Percentiles rank a stretch among this genome's conserved stretches.
Evolutionary conservation across 1,140 invertebrate species (phyloP).

Genomic region (Apis cerana): DNA sequence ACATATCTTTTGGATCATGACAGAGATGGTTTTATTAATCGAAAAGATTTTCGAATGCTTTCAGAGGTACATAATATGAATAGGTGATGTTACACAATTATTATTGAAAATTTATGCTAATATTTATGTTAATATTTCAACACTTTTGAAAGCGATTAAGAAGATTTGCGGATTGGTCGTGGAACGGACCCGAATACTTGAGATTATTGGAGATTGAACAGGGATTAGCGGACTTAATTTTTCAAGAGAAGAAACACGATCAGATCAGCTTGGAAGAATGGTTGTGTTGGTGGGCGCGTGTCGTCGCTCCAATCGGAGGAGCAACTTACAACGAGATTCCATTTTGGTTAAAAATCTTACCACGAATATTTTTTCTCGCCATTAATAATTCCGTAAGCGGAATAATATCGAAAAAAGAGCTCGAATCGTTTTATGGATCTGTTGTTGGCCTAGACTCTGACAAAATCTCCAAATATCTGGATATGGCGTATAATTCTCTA

Average conservation of each 20-base stretch:
- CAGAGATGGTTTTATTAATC: slow-evolving; percentile 85
- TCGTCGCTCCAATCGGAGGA: slow-evolving; percentile 79
- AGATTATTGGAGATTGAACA: slow-evolving; percentile 85
- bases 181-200: slow-evolving; percentile 85
- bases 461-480: slow-evolving; percentile 84
- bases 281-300: slow-evolving; percentile 85
- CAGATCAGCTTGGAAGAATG: slow-evolving; percentile 81
- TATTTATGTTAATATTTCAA: background rate
- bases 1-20: slow-evolving; percentile 86
- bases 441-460: slow-evolving; percentile 84
- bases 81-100: background rate
- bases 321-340: slow-evolving; percentile 84
- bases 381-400: slow-evolving; percentile 85
- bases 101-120: background rate
- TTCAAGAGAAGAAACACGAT: slow-evolving; percentile 30
- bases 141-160: slow-evolving; percentile 82
- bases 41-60: slow-evolving; percentile 86
- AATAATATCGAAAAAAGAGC: slow-evolving; percentile 84
- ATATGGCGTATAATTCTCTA: slow-evolving; percentile 85
- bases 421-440: slow-evolving; percentile 86
- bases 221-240: slow-evolving; percentile 55
- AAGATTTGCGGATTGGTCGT: slow-evolving; percentile 88
- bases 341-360: slow-evolving; percentile 87
- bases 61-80: slow-evolving; percentile 82
- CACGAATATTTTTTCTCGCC: slow-evolving; percentile 87